Evolutionary conservation across 2,797 vertebrate genomes (phyloP), one percentile per base, ranked within the genome.

Genomic region (Cyprinella venusta): DNA sequence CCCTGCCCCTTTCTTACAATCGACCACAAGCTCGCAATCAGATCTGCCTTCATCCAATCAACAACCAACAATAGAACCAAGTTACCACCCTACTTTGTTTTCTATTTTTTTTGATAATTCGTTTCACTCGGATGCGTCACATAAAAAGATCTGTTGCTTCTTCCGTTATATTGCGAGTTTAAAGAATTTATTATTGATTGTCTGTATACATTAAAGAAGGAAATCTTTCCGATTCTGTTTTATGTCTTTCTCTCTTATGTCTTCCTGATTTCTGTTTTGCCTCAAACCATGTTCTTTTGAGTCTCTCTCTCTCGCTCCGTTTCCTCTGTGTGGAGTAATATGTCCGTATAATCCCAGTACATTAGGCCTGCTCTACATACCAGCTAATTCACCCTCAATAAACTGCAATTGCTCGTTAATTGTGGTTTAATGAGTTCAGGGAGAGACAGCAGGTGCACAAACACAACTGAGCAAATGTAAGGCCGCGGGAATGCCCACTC

Each of bases 371-470:
- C 91, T 92, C 89, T 89, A 91, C 89, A 89, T 89, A 89, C 91
- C 88, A 86, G 91, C 90, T 93, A 92, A 94, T 94, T 92, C 89
- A 79, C 89, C 92, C 92, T 92, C 90, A 92, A 92, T 94, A 92
- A 93, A 90, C 88, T 87, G 72, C 91, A 93, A 92, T 93, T 93
- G 92, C 91, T 69, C 16, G 85, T 91, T 94, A 94, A 94, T 93
- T 92, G 92, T 86, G 79, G 78, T 87, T 87, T 94, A 94, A 95
- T 94, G 92, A 94, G 90, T 91, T 86, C 21, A 83, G 90, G 87
- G 92, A 94, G 87, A 78, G 83, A 87, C 82, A 70, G 72, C 81
- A 64, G 36, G 85, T 79, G 65, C 56, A 24, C 86, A 87, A 89
- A 90, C 36, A 76, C 63, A 84, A 36, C 74, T 10, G 50, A 24